Evolutionary conservation across 2,888 invertebrate genomes (phyloP).

Genomic region (Escarpia spicata): DNA sequence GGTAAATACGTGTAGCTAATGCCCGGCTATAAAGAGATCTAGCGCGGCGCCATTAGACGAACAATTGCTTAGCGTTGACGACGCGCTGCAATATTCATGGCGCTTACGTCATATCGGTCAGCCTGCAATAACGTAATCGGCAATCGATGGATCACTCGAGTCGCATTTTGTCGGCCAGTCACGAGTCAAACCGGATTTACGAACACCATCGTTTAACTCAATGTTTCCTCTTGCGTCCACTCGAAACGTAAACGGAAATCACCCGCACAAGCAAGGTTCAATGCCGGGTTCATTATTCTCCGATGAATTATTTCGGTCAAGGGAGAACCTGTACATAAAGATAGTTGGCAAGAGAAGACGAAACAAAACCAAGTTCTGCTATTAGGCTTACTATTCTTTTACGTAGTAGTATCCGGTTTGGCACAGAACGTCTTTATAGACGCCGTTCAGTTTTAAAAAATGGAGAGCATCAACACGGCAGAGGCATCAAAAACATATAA

Average conservation of each 20-base stretch:
- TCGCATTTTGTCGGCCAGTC: not conserved
- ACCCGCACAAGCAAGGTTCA: not conserved
- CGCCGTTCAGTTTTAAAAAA: too few species aligned
- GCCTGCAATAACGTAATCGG: slow-evolving; percentile 1
- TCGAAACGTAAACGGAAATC: not conserved
- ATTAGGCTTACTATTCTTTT: too few species aligned
- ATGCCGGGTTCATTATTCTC: not conserved
- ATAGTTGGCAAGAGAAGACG: too few species aligned
- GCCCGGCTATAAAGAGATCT: not conserved
- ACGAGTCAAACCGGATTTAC: slow-evolving; percentile 16
- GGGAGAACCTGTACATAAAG: too few species aligned
- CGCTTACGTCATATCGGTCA: slow-evolving; percentile 13
- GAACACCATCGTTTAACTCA: not conserved
- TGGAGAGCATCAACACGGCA: not conserved
- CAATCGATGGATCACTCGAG: not conserved
- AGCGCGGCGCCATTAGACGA: not conserved
- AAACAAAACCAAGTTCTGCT: too few species aligned
- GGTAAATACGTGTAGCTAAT: not conserved
- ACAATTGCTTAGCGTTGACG: not conserved
- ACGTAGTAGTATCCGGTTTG: too few species aligned
- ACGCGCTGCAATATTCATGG: not conserved
- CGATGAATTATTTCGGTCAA: not conserved
- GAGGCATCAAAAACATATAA: not conserved
- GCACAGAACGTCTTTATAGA: too few species aligned
- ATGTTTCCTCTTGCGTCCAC: not conserved